Conservation (phyloP, 2,113 vertebrate species). For the Motacilla tschutschensis region DNA sequence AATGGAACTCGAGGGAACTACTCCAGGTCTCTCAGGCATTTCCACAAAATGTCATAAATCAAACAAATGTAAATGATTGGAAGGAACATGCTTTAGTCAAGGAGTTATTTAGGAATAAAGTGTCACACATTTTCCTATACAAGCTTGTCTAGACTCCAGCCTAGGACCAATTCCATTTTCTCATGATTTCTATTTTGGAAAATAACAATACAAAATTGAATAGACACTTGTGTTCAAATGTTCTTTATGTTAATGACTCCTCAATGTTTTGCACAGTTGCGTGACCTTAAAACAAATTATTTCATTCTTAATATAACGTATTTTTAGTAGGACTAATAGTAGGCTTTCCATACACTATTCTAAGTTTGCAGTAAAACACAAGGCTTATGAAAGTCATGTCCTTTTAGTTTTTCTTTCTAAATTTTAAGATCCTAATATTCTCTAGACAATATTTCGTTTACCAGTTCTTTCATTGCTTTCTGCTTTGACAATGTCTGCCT, state of each 20-base stretch:
- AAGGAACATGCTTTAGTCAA: not conserved
- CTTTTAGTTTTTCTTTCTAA: not conserved
- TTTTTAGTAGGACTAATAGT: not conserved
- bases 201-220: not conserved
- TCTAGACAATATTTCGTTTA: not conserved
- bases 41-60: not conserved
- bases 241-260: not conserved
- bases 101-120: not conserved
- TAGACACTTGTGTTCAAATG: not conserved
- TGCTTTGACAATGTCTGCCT: not conserved
- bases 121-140: not conserved
- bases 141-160: not conserved
- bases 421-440: not conserved
- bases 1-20: not conserved
- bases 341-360: not conserved
- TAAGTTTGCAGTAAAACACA: not conserved
- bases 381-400: not conserved
- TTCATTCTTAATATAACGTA: not conserved
- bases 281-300: not conserved
- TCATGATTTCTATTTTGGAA: not conserved
- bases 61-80: not conserved
- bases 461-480: not conserved
- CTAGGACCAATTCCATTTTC: not conserved
- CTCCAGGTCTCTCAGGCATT: not conserved
- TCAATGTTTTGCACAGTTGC: not conserved